Percentiles rank a stretch among this genome's conserved stretches.
phyloP scores from a whole-genome alignment of 2,797 vertebrate genomes.

The Darevskia nairensis region DNA sequence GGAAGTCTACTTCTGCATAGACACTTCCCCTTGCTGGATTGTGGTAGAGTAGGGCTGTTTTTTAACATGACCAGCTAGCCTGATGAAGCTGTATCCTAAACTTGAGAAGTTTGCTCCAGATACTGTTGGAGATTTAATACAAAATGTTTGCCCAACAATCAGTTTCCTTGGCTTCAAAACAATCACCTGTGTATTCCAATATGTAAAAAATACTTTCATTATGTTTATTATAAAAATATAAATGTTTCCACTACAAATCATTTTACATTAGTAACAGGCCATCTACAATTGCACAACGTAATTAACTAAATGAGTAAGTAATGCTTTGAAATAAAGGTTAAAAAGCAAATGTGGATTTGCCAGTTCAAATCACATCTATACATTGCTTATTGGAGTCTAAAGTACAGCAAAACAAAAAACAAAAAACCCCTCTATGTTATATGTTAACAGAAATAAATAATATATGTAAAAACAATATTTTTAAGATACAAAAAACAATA shows the following conservation, averaged over 20 bases:
- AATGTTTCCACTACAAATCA: constrained; percentile 99
- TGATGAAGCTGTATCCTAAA: constrained; percentile 62
- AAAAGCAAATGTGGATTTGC: constrained; percentile 88
- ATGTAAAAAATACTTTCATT: constrained; percentile 99
- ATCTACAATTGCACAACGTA: constrained; percentile 93
- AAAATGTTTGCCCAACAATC: constrained; percentile 66
- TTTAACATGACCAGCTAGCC: constrained; percentile 41
- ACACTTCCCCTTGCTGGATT: neutral
- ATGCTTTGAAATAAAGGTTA: constrained; percentile 88
- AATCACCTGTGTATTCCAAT: constrained; percentile 87
- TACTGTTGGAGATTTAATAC: constrained; percentile 62
- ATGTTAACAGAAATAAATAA: constrained; percentile 96
- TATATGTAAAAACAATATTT: constrained; percentile 86
- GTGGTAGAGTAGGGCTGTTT: neutral
- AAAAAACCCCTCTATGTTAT: constrained; percentile 24
- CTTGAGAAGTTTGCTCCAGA: constrained; percentile 35
- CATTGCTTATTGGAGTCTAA: constrained; percentile 87
- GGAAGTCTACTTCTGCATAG: neutral
- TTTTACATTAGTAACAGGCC: constrained; percentile 99
- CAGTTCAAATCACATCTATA: constrained; percentile 86
- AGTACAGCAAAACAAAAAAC: constrained; percentile 69
- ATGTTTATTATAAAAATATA: constrained; percentile 99
- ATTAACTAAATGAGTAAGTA: constrained; percentile 81
- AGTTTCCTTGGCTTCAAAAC: constrained; percentile 74
- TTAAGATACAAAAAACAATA: constrained; percentile 84